A percentile compares a stretch with the other conserved stretches of the same genome.
Conservation (phyloP, 2,888 invertebrate species). For the Mamestra brassicae region DNA sequence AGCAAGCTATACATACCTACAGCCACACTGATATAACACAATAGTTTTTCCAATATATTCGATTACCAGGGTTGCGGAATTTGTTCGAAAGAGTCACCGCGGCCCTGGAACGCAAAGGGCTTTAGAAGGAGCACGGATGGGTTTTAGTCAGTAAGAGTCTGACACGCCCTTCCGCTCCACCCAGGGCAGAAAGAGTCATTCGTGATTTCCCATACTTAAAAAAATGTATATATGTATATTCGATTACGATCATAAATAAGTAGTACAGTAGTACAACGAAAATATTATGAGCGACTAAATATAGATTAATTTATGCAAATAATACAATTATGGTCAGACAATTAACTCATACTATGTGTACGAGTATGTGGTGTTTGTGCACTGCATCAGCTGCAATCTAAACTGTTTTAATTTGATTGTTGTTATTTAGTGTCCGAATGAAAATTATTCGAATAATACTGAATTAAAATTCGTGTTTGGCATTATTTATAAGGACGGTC, state of each 20-base stretch:
- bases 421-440: neutral
- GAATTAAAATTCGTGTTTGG: neutral
- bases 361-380: slow-evolving; percentile 19
- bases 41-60: slow-evolving; percentile 17
- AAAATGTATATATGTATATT: no score
- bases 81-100: no score
- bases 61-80: no score
- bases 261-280: neutral
- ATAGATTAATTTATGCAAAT: slow-evolving; percentile 47
- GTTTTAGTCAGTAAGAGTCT: no score
- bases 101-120: no score
- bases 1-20: neutral
- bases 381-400: slow-evolving; percentile 13
- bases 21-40: neutral
- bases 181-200: no score
- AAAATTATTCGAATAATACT: neutral
- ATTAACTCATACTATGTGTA: slow-evolving; percentile 31
- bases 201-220: no score
- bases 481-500: no score
- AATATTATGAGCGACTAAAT: slow-evolving; percentile 25
- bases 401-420: slow-evolving; percentile 30
- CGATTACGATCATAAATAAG: slow-evolving; percentile 15
- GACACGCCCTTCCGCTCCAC: no score
- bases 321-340: slow-evolving; percentile 34
- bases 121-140: no score